These are phyloP conservation scores for Sarcophaga rosellei DNA, from an alignment of 2,888 invertebrate genomes.

Conservation along the genomic window DNA sequence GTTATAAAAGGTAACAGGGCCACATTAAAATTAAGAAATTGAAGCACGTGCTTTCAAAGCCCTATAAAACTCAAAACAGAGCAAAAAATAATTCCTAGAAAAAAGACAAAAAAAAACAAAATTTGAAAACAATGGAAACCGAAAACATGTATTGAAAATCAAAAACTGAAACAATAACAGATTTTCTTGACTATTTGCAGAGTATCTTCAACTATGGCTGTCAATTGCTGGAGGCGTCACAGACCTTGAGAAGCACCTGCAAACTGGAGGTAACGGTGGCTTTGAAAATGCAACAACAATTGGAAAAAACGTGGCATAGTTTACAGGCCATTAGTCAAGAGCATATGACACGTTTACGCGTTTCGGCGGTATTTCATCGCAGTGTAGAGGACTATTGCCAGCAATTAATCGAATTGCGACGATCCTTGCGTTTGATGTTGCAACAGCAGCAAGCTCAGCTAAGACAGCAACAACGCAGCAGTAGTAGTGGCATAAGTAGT, in stretches of 20 bases:
- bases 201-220: conserved; percentile 91
- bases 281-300: conserved; percentile 83
- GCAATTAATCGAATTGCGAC: conserved; percentile 84
- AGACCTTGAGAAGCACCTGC: conserved; percentile 88
- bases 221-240: conserved; percentile 88
- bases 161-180: background rate
- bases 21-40: conserved; percentile 57
- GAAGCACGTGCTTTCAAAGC: conserved; percentile 64
- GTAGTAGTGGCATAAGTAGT: conserved; percentile 71
- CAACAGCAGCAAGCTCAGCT: conserved; percentile 72
- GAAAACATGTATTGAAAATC: background rate
- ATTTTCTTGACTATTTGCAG: conserved; percentile 80
- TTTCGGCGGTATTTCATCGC: conserved; percentile 89
- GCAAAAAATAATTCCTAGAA: conserved; percentile 32
- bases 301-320: conserved; percentile 87
- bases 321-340: conserved; percentile 88
- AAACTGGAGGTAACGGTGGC: conserved; percentile 84
- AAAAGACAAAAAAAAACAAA: conserved; percentile 22
- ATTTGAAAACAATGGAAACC: background rate
- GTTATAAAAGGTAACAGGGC: background rate
- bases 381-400: conserved; percentile 86
- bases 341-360: conserved; percentile 88
- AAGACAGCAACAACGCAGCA: conserved; percentile 73
- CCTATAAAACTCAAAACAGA: too few species aligned
- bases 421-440: conserved; percentile 81